phyloP scores from a whole-genome alignment of 2,113 vertebrate genomes.

The Hippocampus barbouri region DNA sequence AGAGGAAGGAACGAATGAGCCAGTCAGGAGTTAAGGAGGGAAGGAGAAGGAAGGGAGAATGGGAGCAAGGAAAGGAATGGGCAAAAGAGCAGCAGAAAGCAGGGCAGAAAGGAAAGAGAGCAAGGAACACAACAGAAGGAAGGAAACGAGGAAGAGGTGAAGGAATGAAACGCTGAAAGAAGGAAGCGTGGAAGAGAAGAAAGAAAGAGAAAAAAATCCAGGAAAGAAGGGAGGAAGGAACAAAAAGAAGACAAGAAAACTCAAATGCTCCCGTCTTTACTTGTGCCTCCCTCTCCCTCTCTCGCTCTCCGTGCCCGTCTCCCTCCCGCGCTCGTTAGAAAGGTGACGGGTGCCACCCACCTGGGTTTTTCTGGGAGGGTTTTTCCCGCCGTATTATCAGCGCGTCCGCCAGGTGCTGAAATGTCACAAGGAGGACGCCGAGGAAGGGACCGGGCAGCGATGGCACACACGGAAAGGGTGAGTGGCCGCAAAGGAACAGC shows the following conservation, averaged over 20 bases:
- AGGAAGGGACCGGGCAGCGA: slow-evolving; percentile 42
- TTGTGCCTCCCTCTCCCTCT: slow-evolving; percentile 4
- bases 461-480: slow-evolving; percentile 68
- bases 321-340: slow-evolving; percentile 60
- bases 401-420: slow-evolving; percentile 63
- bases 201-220: not conserved
- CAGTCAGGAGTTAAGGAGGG: not conserved
- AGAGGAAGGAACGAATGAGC: not conserved
- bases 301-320: slow-evolving; percentile 21
- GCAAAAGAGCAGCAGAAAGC: too few relatives aligned
- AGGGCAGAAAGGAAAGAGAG: not conserved
- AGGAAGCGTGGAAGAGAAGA: not conserved
- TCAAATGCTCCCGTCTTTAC: not conserved
- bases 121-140: not conserved
- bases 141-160: not conserved
- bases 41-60: too few relatives aligned
- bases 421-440: slow-evolving; percentile 53
- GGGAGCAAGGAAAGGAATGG: too few relatives aligned
- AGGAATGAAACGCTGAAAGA: not conserved
- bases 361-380: slow-evolving; percentile 63
- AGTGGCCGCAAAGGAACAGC: slow-evolving; percentile 45
- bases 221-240: not conserved
- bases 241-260: not conserved
- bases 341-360: slow-evolving; percentile 62
- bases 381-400: slow-evolving; percentile 63